phyloP scores from a whole-genome alignment of 2,888 invertebrate species.

The Oligia latruncula region DNA sequence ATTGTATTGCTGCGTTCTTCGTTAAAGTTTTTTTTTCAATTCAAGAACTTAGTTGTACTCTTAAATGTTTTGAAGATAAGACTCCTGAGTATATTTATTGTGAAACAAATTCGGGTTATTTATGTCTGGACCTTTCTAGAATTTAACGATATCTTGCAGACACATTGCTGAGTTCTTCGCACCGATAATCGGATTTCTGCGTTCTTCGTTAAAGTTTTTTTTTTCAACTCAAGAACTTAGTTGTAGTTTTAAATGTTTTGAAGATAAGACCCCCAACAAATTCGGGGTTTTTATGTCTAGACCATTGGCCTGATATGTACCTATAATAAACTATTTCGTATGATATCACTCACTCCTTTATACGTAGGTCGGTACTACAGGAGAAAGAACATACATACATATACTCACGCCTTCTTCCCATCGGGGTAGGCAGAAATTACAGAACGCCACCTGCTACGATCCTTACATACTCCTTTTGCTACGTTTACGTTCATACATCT shows the following conservation, averaged over 20 bases:
- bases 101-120: conserved; percentile 38
- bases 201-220: conserved; percentile 11
- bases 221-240: conserved; percentile 38
- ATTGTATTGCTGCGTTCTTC: conserved; percentile 4
- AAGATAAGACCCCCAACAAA: conserved; percentile 30
- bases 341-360: neutral
- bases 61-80: conserved; percentile 37
- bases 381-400: neutral
- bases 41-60: conserved; percentile 28
- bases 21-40: conserved; percentile 26
- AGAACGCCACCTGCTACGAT: neutral
- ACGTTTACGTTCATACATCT: neutral
- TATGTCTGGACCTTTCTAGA: conserved; percentile 32
- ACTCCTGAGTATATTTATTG: conserved; percentile 47
- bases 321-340: conserved; percentile 19
- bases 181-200: conserved; percentile 3
- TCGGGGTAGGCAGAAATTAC: neutral
- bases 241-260: conserved; percentile 31
- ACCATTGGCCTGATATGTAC: conserved; percentile 28
- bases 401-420: neutral
- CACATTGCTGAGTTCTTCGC: conserved; percentile 25
- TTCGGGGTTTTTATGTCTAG: conserved; percentile 46
- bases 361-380: neutral
- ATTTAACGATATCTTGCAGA: conserved; percentile 7
- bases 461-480: neutral